A percentile compares a stretch with the other conserved stretches of the same genome.
These are phyloP conservation scores for Danaus melanippus DNA, from an alignment of 1,140 invertebrate genomes.

Conservation along the genomic window DNA sequence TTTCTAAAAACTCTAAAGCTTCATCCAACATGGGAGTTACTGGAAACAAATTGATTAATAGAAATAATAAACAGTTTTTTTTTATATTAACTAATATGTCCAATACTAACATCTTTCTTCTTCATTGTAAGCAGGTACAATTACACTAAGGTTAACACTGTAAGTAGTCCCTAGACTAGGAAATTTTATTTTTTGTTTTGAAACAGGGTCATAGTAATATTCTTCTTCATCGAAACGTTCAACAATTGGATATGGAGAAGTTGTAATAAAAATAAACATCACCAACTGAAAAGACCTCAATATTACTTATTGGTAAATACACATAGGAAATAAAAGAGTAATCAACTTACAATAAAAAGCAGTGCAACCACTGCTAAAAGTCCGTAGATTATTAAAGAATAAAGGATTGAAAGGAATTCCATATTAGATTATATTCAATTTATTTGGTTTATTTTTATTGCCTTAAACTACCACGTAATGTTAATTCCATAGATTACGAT, in stretches of 20 bases:
- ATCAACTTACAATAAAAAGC: conserved; percentile 18
- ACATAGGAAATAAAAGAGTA: conserved; percentile 1
- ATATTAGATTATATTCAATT: conserved; percentile 8
- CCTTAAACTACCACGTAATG: too few relatives aligned
- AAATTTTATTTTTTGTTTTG: conserved; percentile 75
- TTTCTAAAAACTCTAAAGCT: conserved; percentile 86
- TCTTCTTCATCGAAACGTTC: conserved; percentile 82
- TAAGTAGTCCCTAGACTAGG: conserved; percentile 81
- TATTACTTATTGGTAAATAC: background rate
- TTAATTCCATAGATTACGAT: too few relatives aligned
- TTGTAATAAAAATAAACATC: conserved; percentile 23
- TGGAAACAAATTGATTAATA: conserved; percentile 65
- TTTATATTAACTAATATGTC: conserved; percentile 8
- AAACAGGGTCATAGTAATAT: conserved; percentile 79
- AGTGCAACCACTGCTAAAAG: conserved; percentile 6
- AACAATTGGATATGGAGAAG: conserved; percentile 79
- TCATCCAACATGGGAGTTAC: conserved; percentile 95
- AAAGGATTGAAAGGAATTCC: conserved; percentile 12
- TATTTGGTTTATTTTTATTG: too few relatives aligned
- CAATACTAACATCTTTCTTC: conserved; percentile 86
- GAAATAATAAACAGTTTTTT: conserved; percentile 16
- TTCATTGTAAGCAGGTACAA: conserved; percentile 98
- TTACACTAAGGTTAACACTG: conserved; percentile 85
- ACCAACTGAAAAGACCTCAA: conserved; percentile 18
- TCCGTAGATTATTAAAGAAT: conserved; percentile 14